These are phyloP conservation scores for Apantesis nais DNA, from an alignment of 2,888 invertebrate genomes.

Conservation along the genomic window DNA sequence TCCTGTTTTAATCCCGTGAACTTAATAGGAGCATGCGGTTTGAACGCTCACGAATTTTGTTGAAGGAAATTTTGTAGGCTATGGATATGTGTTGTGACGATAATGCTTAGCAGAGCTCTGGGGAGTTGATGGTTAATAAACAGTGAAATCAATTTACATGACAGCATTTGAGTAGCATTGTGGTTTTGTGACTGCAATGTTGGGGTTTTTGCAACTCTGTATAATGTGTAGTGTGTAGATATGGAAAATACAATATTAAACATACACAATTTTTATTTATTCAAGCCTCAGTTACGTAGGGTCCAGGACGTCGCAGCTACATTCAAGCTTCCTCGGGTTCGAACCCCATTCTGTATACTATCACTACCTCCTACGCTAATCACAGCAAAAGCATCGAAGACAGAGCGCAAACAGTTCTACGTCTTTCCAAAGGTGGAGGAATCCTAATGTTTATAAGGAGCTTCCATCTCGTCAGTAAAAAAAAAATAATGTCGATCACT, in stretches of 20 bases:
- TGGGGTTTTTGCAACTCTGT: background rate
- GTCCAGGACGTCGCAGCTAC: no score
- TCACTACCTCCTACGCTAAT: no score
- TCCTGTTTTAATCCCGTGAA: slow-evolving; percentile 23
- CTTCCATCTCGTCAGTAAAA: background rate
- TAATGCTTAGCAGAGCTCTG: background rate
- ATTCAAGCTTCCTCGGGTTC: no score
- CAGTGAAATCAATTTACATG: background rate
- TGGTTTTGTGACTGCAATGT: background rate
- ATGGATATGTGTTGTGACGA: background rate
- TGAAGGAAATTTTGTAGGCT: background rate
- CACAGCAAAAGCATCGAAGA: no score
- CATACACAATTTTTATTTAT: no score
- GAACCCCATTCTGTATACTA: no score
- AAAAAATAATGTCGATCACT: no score
- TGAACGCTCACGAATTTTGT: slow-evolving; percentile 2
- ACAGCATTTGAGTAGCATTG: background rate
- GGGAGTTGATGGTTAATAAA: background rate
- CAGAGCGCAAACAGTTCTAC: no score
- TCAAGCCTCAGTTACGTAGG: no score
- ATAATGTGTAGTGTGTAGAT: background rate
- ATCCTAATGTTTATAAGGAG: no score
- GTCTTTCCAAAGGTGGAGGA: background rate
- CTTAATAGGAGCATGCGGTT: slow-evolving; percentile 29
- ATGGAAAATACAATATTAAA: no score